A percentile compares a stretch with the other conserved stretches of the same genome.
Conservation (phyloP, 2,888 invertebrate genomes). For the Drosophila stalkeri region DNA sequence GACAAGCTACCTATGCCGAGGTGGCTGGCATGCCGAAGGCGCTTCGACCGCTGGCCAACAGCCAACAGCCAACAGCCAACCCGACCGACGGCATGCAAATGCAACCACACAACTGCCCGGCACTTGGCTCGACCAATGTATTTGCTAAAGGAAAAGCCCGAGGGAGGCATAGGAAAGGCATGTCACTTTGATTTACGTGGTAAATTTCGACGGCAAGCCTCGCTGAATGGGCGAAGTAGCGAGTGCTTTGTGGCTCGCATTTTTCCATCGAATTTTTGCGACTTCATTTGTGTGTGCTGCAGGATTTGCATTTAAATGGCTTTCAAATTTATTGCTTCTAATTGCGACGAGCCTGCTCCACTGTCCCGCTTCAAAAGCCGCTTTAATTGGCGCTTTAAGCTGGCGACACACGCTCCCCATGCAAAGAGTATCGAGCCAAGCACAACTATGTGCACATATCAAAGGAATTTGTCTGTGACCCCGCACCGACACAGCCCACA, state of each 20-base stretch:
- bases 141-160: slow-evolving; percentile 2
- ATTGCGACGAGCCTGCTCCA: slow-evolving; percentile 43
- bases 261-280: slow-evolving; percentile 45
- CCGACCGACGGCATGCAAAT: slow-evolving; percentile 29
- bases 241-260: slow-evolving; percentile 24
- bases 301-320: slow-evolving; percentile 66
- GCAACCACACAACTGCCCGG: slow-evolving; percentile 39
- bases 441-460: slow-evolving; percentile 45
- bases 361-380: not conserved
- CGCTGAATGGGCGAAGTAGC: slow-evolving; percentile 22
- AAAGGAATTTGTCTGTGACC: slow-evolving; percentile 58
- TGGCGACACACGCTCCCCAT: slow-evolving; percentile 23
- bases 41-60: slow-evolving; percentile 13
- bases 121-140: slow-evolving; percentile 38
- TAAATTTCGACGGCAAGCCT: slow-evolving; percentile 15
- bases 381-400: slow-evolving; percentile 58
- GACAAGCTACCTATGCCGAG: slow-evolving; percentile 65
- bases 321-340: slow-evolving; percentile 70
- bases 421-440: slow-evolving; percentile 35
- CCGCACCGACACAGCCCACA: slow-evolving; percentile 1
- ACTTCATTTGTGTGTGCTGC: slow-evolving; percentile 46
- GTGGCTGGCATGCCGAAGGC: slow-evolving; percentile 34
- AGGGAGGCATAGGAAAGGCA: slow-evolving; percentile 42
- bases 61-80: slow-evolving; percentile 1
- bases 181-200: slow-evolving; percentile 79